Evolutionary conservation across 2,797 vertebrate species (phyloP), one percentile per base, ranked within the genome.

Genomic region (Peromyscus aztecus): DNA sequence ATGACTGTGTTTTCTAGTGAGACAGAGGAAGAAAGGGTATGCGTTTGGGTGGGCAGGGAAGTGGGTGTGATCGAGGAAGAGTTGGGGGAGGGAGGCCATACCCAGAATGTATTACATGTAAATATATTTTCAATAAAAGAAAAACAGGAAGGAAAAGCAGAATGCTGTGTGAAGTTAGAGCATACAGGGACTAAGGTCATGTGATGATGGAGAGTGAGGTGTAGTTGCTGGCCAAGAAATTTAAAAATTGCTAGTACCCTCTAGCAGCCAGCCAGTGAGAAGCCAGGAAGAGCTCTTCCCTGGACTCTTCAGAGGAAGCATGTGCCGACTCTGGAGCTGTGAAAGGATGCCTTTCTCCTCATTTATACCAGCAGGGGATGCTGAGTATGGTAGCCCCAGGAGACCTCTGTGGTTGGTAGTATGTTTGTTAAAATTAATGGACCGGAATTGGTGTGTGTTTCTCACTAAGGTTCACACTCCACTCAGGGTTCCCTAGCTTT

Each of bases 401-500:
- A 65, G 31, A 84, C 7, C 43, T 73, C 69, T 77, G 59, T 0
- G 88, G 23, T 52, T n/a, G 23, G 55, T 73, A 63, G 31, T 65
- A 52, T 16, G 4, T 86, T 71, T 90, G 24, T 55, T 82, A 37
- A 85, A 85, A 87, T 77, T 67, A 40, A 37, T 52, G 63, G 87
- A 75, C n/a, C 6, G 46, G 0, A 69, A 27, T 71, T 40, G 52
- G 75, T 19, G 57, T 13, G 29, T 76, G 43, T n/a, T 77, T 75
- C 40, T 90, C 86, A 63, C 40, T 52, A 76, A 95, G n/a, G 4
- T 69, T 57, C 9, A 27, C 8, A 10, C 37, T 80, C 49, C 49
- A 57, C 57, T 81, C 57, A 49, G n/a, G 29, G 37, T 86, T 96
- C 69, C 34, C 76, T 52, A n/a, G 49, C 69, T 93, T 87, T 75